Evolutionary conservation across 2,888 invertebrate species (phyloP), one percentile per base, ranked within the genome.

Genomic region (Tetramorium bicarinatum): DNA sequence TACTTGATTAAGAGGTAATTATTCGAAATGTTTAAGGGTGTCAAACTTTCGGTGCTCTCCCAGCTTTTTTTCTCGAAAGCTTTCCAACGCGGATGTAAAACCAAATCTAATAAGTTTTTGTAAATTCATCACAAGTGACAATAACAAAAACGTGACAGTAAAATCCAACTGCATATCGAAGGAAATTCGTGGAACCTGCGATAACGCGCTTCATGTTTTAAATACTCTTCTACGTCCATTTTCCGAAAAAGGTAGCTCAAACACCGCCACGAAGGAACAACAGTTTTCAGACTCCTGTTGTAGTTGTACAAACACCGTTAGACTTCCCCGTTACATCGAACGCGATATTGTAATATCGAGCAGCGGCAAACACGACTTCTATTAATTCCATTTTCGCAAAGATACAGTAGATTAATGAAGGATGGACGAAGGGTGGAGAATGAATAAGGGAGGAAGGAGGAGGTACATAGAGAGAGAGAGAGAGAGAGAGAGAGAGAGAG

Each of bases 331-430:
- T 80, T 80, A 80, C 79, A 80, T 61, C 47, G 59, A 79, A 79
- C 69, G 21, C 69, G 79, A 71, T 80, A 80, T 61, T 71, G 79
- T 71, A 80, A 80, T 80, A 80, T 80, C 79, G 79, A 80, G 69
- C 79, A 71, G 59, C 59, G 21, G 79, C 79, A 80, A 80, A 80
- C 79, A 80, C 79, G 79, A 80, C 79, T 80, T 80, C 79, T 80
- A 71, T 80, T 80, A 80, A 80, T 80, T 71, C 79, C 79, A 80
- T 80, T 80, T 80, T 80, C 79, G 79, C 79, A 71, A 80, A 80
- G 66, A 80, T 67, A 82, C 81, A 81, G 67, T 67, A 80, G 82
- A 80, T 81, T 83, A 83, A 82, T 47, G 71, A 62, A 61, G 69
- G 25, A 38, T 82, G 38, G 47, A 25, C 59, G 59, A 38, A 25